These are phyloP conservation scores for Melitaea athalia DNA, from an alignment of 2,888 invertebrate species.

Conservation along the genomic window DNA sequence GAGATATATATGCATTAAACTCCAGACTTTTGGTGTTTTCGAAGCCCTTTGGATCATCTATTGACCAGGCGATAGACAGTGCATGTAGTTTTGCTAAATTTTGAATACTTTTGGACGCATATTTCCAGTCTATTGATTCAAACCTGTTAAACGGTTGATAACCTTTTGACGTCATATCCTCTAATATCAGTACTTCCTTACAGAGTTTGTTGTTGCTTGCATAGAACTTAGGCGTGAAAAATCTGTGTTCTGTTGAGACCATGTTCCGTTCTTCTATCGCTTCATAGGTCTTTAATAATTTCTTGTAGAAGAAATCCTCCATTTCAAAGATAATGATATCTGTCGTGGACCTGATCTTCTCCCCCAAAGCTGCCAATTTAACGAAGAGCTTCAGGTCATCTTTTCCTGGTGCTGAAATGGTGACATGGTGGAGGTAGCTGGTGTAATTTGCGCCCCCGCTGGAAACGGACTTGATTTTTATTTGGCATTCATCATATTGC, in stretches of 20 bases:
- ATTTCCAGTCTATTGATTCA: constrained; percentile 49
- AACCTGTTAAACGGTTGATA: constrained; percentile 45
- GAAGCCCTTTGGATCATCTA: constrained; percentile 50
- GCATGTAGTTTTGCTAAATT: constrained; percentile 57
- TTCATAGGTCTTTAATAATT: constrained; percentile 40
- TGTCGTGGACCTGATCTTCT: constrained; percentile 38
- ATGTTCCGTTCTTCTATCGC: constrained; percentile 42
- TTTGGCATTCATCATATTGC: constrained; percentile 42
- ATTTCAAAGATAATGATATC: constrained; percentile 37
- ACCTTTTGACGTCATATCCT: constrained; percentile 45
- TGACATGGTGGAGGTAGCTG: constrained; percentile 48
- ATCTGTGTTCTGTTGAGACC: constrained; percentile 44
- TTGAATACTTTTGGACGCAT: constrained; percentile 46
- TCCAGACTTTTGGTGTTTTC: constrained; percentile 18
- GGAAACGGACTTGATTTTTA: constrained; percentile 46
- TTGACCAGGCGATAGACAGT: constrained; percentile 51
- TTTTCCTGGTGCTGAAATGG: constrained; percentile 43
- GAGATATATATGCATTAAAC: constrained; percentile 20
- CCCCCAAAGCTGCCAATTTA: constrained; percentile 40
- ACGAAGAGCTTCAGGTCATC: constrained; percentile 41
- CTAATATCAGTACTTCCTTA: constrained; percentile 47
- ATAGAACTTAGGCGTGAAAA: constrained; percentile 44
- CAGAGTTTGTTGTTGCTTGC: constrained; percentile 33
- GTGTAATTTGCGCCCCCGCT: constrained; percentile 58
- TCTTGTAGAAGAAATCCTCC: constrained; percentile 44